Conservation (phyloP, 2,113 vertebrate genomes). For the Heterochromis multidens region DNA sequence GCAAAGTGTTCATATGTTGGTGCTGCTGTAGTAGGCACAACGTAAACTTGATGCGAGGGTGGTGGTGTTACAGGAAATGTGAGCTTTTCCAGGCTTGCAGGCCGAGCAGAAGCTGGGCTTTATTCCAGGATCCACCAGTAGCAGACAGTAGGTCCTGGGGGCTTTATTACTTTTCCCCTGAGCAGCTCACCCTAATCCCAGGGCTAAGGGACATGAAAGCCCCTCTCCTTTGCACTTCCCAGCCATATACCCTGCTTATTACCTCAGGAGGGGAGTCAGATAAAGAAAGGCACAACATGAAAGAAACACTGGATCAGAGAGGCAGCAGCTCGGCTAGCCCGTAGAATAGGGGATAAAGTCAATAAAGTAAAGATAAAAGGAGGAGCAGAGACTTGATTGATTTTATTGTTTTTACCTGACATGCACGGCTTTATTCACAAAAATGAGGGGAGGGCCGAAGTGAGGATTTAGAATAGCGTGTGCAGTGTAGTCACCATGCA, state of each 20-base stretch:
- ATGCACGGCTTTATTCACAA: constrained; percentile 47
- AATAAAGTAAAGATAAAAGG: constrained; percentile 58
- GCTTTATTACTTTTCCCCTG: constrained; percentile 60
- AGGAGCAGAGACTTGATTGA: constrained; percentile 26
- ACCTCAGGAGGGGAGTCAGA: constrained; percentile 54
- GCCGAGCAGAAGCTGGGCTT: constrained; percentile 47
- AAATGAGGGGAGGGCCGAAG: background rate
- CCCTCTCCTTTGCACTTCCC: constrained; percentile 48
- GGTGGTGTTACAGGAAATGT: constrained; percentile 60
- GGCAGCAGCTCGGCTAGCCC: constrained; percentile 27
- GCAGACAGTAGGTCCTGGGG: constrained; percentile 47
- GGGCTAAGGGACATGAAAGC: constrained; percentile 68
- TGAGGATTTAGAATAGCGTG: constrained; percentile 4
- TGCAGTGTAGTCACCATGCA: background rate
- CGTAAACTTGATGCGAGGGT: constrained; percentile 33
- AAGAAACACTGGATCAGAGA: constrained; percentile 59
- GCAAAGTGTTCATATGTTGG: background rate
- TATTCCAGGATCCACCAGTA: constrained; percentile 52
- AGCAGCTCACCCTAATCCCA: constrained; percentile 62
- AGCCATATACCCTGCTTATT: constrained; percentile 54
- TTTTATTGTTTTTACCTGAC: constrained; percentile 57
- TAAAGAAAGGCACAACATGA: constrained; percentile 58
- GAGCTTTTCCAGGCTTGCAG: constrained; percentile 51
- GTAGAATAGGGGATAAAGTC: constrained; percentile 36
- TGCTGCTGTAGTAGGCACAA: background rate